phyloP scores from a whole-genome alignment of 2,113 vertebrate species.

The pig (Sus scrofa) region DNA sequence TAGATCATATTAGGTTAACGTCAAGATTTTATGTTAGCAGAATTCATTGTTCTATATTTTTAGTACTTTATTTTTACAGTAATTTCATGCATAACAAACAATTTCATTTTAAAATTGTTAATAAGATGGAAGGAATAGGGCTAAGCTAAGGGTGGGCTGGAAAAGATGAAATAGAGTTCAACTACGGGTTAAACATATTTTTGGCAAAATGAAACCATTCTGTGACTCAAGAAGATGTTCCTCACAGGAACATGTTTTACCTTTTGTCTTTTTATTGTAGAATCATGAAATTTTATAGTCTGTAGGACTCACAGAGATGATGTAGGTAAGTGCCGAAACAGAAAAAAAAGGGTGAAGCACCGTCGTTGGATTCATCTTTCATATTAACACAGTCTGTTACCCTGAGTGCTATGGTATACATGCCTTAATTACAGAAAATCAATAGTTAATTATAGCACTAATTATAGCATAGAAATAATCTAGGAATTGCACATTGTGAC shows the following conservation, averaged over 20 bases:
- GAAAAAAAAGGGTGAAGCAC: not conserved
- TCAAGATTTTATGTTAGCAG: not conserved
- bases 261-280: not conserved
- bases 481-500: not conserved
- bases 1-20: not conserved
- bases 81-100: slow-evolving; percentile 12
- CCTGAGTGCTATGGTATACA: not conserved
- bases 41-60: not conserved
- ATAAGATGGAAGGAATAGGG: not conserved
- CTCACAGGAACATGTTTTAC: not conserved
- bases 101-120: slow-evolving; percentile 23
- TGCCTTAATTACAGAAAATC: slow-evolving; percentile 53
- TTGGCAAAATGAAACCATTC: slow-evolving; percentile 8
- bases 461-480: not conserved
- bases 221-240: not conserved
- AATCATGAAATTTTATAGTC: not conserved
- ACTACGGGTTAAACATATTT: not conserved
- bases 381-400: not conserved
- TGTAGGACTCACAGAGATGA: not conserved
- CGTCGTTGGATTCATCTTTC: not conserved
- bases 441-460: slow-evolving; percentile 47
- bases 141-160: not conserved
- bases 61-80: not conserved
- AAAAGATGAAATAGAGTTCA: not conserved
- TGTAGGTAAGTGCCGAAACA: not conserved